These are phyloP conservation scores for Xiphorhynchus erythropygius DNA, from an alignment of 2,797 vertebrate species.

Conservation along the genomic window DNA sequence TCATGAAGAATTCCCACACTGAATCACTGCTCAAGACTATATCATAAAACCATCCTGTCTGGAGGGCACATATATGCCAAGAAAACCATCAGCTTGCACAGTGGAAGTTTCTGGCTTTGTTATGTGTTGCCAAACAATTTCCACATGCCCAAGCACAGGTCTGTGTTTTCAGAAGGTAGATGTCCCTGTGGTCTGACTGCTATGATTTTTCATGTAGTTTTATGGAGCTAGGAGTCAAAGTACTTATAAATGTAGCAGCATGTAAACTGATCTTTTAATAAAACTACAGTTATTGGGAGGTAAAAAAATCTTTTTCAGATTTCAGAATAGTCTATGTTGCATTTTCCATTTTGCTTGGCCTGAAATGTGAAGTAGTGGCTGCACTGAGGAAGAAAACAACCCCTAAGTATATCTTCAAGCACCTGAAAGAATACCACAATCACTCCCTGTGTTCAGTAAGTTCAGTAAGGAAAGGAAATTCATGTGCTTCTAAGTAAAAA, in stretches of 20 bases:
- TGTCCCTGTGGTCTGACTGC: not conserved
- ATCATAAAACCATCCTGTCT: not conserved
- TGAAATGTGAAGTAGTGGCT: slow-evolving; percentile 10
- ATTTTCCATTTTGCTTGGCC: slow-evolving; percentile 62
- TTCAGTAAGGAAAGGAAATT: not conserved
- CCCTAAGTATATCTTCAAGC: not conserved
- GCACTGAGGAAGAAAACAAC: slow-evolving; percentile 13
- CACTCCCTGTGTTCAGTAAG: slow-evolving; percentile 10
- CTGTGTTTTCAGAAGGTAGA: not conserved
- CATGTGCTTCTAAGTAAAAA: not conserved
- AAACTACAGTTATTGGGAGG: slow-evolving; percentile 7
- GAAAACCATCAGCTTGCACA: not conserved
- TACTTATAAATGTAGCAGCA: not conserved
- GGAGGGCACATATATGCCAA: not conserved
- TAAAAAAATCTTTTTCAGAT: not conserved
- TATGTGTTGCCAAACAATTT: not conserved
- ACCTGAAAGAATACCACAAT: slow-evolving; percentile 55
- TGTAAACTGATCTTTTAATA: slow-evolving; percentile 57
- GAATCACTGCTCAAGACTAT: not conserved
- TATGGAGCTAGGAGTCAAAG: not conserved
- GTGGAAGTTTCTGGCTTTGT: not conserved
- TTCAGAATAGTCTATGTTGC: slow-evolving; percentile 1
- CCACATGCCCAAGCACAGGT: not conserved
- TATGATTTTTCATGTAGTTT: slow-evolving; percentile 10
- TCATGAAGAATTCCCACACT: slow-evolving; percentile 4